phyloP scores from a whole-genome alignment of 2,113 vertebrate genomes.

The Cyanoliseus patagonus region DNA sequence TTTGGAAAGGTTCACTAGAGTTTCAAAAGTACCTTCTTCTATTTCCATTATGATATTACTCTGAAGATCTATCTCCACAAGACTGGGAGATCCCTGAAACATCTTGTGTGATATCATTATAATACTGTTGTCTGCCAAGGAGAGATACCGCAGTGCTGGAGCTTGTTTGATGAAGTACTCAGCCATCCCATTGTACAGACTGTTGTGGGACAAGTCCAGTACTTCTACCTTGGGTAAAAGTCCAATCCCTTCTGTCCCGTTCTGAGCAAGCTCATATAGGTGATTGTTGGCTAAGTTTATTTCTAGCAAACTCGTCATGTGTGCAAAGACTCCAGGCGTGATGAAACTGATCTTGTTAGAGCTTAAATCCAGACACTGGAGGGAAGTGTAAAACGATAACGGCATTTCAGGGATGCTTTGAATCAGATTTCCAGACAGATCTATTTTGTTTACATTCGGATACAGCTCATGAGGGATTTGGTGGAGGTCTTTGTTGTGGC shows the following conservation, averaged over 20 bases:
- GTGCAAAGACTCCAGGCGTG: slow-evolving; percentile 79
- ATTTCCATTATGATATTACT: slow-evolving; percentile 96
- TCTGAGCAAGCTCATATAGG: slow-evolving; percentile 74
- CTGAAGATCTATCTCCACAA: slow-evolving; percentile 85
- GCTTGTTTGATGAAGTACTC: slow-evolving; percentile 83
- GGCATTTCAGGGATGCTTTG: slow-evolving; percentile 78
- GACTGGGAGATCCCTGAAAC: slow-evolving; percentile 74
- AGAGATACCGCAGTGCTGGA: slow-evolving; percentile 80
- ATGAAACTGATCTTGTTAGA: slow-evolving; percentile 87
- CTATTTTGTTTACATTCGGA: slow-evolving; percentile 73
- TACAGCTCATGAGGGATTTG: slow-evolving; percentile 78
- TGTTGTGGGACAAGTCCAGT: slow-evolving; percentile 90
- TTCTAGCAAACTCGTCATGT: slow-evolving; percentile 79
- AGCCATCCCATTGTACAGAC: slow-evolving; percentile 84
- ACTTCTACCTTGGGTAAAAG: slow-evolving; percentile 75
- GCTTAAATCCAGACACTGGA: slow-evolving; percentile 84
- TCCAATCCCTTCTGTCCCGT: slow-evolving; percentile 72
- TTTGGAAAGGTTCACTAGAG: slow-evolving; percentile 76
- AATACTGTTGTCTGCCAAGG: slow-evolving; percentile 89
- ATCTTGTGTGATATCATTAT: slow-evolving; percentile 78
- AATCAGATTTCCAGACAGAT: slow-evolving; percentile 88
- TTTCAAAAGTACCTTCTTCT: slow-evolving; percentile 89
- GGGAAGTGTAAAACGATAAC: slow-evolving; percentile 68
- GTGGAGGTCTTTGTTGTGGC: slow-evolving; percentile 79
- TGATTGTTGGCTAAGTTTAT: slow-evolving; percentile 87